Evolutionary conservation across 2,797 vertebrate genomes (phyloP), one percentile per base, ranked within the genome.

Genomic region (Smutsia gigantea): DNA sequence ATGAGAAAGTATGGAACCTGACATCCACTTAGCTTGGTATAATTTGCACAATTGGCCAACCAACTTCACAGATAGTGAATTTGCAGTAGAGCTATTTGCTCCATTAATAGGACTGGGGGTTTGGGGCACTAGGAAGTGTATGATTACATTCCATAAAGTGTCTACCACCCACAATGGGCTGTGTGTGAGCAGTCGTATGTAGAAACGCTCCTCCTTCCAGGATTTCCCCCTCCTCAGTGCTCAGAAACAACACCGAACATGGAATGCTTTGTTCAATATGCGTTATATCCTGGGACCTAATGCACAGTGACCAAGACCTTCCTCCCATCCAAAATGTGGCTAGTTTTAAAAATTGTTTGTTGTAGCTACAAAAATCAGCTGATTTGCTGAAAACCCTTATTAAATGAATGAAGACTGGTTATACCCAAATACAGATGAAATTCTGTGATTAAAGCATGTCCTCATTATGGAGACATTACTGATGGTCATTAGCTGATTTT

Each of bases 361-460:
- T 51, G 66, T 25, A 55, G 97, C 96, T 94, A 96, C 93, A 97
- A 89, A 97, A 97, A 92, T 85, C 81, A 98, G 94, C n/a, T 97
- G 12, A 51, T 97, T 98, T 96, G 75, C 91, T 98, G 95, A 98
- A 98, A 97, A 97, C 95, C 81, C 98, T 98, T 98, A 98, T 98
- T 98, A 97, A 97, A 96, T 96, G 97, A 94, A 95, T 51, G 81
- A 98, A 95, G 97, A 94, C 55, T 94, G 89, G 81, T 95, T 92
- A 97, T 95, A 97, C 53, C 64, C 96, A 97, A 97, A 97, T 95
- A 98, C 89, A 98, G 96, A 98, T 93, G 98, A 97, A 97, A 98
- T 97, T 98, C 91, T 79, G 89, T 94, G 94, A 98, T 92, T 93
- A 97, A 97, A 98, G 95, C 98, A 98, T 97, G 97, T 96, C 97